Evolutionary conservation across 1,140 invertebrate species (phyloP).

Genomic region (Subanguina moxae): DNA sequence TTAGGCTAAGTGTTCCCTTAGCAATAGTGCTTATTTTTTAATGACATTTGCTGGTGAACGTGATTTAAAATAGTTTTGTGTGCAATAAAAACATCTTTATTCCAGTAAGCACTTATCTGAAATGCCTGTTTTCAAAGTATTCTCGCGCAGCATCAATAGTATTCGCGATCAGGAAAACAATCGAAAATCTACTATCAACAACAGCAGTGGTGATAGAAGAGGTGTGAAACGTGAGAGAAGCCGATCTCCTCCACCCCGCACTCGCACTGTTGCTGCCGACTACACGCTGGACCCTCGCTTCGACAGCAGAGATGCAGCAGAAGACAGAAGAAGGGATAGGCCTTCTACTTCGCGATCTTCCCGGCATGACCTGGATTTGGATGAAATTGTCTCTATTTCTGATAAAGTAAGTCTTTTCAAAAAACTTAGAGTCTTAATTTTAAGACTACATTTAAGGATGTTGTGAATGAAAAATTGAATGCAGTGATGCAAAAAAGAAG

Average conservation of each 20-base stretch:
- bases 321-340: neutral
- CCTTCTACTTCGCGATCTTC: neutral
- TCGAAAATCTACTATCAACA: too few relatives aligned
- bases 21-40: too few relatives aligned
- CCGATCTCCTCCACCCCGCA: neutral
- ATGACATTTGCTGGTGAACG: too few relatives aligned
- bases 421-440: too few relatives aligned
- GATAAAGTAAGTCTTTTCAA: neutral
- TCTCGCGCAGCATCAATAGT: too few relatives aligned
- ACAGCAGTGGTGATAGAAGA: too few relatives aligned
- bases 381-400: conserved; percentile 11
- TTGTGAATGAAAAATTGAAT: conserved; percentile 68
- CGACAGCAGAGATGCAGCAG: neutral
- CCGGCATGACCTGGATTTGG: neutral
- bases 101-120: too few relatives aligned
- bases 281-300: neutral
- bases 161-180: too few relatives aligned
- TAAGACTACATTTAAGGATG: conserved; percentile 26
- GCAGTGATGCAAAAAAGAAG: conserved; percentile 90
- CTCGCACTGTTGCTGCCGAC: neutral
- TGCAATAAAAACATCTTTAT: too few relatives aligned
- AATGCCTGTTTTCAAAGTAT: too few relatives aligned
- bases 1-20: too few relatives aligned
- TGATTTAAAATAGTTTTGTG: too few relatives aligned
- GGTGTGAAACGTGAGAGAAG: neutral